Evolutionary conservation across 2,888 invertebrate species (phyloP).

Genomic region (Chaetogeoica ovagalla): DNA sequence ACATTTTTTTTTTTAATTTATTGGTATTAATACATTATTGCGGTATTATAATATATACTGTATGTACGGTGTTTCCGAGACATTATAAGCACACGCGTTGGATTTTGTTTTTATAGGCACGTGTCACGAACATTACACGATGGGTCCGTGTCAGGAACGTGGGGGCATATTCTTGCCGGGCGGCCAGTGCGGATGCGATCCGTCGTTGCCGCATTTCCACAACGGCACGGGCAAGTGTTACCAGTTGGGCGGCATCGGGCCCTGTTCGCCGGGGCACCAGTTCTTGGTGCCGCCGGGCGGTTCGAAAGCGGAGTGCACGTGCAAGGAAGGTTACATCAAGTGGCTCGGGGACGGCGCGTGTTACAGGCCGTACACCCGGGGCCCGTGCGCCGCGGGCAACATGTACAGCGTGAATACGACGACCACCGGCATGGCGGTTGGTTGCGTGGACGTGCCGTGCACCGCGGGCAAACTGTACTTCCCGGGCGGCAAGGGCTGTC

Average conservation of each 20-base stretch:
- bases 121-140: slow-evolving; percentile 78
- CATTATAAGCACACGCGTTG: not conserved
- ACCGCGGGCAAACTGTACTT: slow-evolving; percentile 75
- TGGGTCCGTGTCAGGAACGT: slow-evolving; percentile 74
- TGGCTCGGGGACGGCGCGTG: slow-evolving; percentile 62
- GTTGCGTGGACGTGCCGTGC: slow-evolving; percentile 74
- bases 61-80: not conserved
- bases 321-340: slow-evolving; percentile 57
- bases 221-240: slow-evolving; percentile 71
- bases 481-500: slow-evolving; percentile 73
- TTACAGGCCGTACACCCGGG: slow-evolving; percentile 77
- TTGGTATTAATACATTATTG: no score
- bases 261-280: slow-evolving; percentile 74
- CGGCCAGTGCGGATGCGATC: slow-evolving; percentile 73
- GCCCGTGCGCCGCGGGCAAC: slow-evolving; percentile 67
- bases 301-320: slow-evolving; percentile 56
- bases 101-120: slow-evolving; percentile 61
- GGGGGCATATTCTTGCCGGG: slow-evolving; percentile 79
- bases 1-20: no score
- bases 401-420: slow-evolving; percentile 56
- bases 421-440: slow-evolving; percentile 67
- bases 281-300: slow-evolving; percentile 63
- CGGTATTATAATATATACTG: no score
- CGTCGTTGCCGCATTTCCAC: slow-evolving; percentile 75
- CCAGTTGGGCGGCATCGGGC: slow-evolving; percentile 75